Base-by-base conservation (phyloP, 2,797 vertebrate genomes). In the Nannoperca obscura region DNA sequence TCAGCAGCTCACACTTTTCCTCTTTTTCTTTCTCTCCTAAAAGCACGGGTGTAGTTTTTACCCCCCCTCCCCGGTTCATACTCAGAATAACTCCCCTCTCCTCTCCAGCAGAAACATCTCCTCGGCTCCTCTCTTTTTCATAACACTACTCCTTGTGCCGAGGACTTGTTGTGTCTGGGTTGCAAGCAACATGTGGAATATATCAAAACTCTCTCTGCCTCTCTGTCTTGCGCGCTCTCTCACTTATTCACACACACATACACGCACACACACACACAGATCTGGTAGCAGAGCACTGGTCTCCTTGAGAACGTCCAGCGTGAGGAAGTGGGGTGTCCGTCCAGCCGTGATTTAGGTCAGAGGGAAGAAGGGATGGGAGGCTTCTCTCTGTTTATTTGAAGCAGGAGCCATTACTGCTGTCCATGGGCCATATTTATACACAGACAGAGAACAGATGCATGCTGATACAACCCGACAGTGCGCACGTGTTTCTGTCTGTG, bases 361-460 rank as follows among this genome's bases (percentile, higher is more conserved):
- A 88, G 88, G 90, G 87, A 93, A 87, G 87, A 84, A 91, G 89
- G 80, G 88, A 88, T 86, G 89, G 90, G 89, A 90, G 91, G 86
- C 89, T 92, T 89, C 89, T 92, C 87, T 93, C 58, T 95, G 95
- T 96, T 96, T 95, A 95, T 96, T 96, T 96, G 93, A 95, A 94
- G 93, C 92, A 78, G 91, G 89, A 94, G 94, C 94, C 94, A 95
- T 96, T 94, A 95, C 93, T 93, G 92, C 93, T 92, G 92, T 94
- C 93, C 91, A 88, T 93, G 85, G 87, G 82, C 80, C 77, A 64
- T 94, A 95, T 95, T 95, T 95, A 95, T 94, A 94, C 85, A 92
- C 93, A 92, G 93, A 94, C 93, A 94, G 89, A 92, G 91, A 93
- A 86, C 91, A 92, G 94, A 91, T 84, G 61, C 77, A 47, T 67